Evolutionary conservation across 2,888 invertebrate species (phyloP), one percentile per base, ranked within the genome.

Genomic region (Neelides folsomi): DNA sequence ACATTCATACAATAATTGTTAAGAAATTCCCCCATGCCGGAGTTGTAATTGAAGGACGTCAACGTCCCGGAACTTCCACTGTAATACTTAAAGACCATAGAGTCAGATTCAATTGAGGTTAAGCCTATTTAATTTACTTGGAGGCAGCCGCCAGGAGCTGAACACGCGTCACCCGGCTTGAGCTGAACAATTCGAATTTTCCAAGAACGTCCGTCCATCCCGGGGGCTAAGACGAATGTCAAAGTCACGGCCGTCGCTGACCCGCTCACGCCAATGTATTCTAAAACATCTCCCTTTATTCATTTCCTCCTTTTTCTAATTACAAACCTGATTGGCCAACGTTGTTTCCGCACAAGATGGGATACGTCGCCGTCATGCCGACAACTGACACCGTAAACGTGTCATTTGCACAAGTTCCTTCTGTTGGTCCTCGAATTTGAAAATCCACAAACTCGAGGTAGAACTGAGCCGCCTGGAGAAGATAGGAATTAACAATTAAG

Each of bases 261-360:
- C 18, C 13, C 6, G 15, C 43, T 40, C n/a, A 57, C 42, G 38
- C 43, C 44, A 13, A 49, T 19, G 39, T 54, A 57, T 12, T 50
- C 53, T 54, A 42, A 37, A 47, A 47, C 37, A 5, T 39, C 5
- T 39, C 15, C 15, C 15, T 9, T 6, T 39, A 6, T 39, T 39
- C 15, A 5, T 39, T 9, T 15, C 9, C 15, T n/a, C n/a, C n/a
- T 8, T 39, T 15, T 39, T 5, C 3, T 39, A 5, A 8, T 39
- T 39, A 39, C 13, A 5, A 39, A 76, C 75, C 68, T 64, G 83
- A 83, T 68, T 86, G 83, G 0, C 85, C 86, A 1, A 80, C 78
- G 69, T 86, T 83, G 67, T 83, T 83, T 0, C 88, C 88, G 67
- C 88, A 89, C 54, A 89, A 76, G 1, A 73, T 68, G 0, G 83